Percentiles rank a stretch among this genome's conserved stretches.
Conservation (phyloP, 2,113 vertebrate species). For the Salvelinus sp. region DNA sequence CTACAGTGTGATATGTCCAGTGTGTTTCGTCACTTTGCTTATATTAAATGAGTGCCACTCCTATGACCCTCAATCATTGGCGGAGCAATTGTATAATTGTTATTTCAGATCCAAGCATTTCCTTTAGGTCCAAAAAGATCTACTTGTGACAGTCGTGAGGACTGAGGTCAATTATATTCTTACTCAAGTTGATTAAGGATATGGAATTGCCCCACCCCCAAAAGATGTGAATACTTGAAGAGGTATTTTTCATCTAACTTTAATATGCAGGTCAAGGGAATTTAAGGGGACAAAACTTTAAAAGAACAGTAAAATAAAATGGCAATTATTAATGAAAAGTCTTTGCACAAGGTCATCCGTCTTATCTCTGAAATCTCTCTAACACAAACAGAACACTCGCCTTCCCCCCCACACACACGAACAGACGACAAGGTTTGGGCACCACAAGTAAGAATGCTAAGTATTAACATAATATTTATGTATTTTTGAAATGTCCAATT, state of each 20-base stretch:
- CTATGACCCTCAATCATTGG: neutral
- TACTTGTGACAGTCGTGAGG: neutral
- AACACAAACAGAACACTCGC: conserved; percentile 35
- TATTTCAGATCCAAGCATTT: neutral
- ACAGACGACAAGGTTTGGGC: conserved; percentile 50
- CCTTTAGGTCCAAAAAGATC: neutral
- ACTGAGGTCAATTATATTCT: neutral
- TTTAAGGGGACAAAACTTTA: conserved; percentile 55
- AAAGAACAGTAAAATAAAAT: conserved; percentile 55
- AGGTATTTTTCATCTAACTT: neutral
- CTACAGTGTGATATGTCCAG: no score
- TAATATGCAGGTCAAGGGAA: neutral
- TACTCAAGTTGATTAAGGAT: no score
- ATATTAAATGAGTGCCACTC: neutral
- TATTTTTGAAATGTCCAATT: no score
- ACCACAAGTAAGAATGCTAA: conserved; percentile 57
- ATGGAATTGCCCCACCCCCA: neutral
- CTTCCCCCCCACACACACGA: conserved; percentile 49
- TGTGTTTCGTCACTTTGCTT: no score
- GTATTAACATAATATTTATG: conserved; percentile 41
- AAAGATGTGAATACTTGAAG: conserved; percentile 28
- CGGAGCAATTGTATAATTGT: neutral
- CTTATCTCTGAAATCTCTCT: conserved; percentile 43
- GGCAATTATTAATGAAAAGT: conserved; percentile 76
- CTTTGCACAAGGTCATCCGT: conserved; percentile 57